Percentiles rank a stretch among this genome's conserved stretches.
Evolutionary conservation across 2,113 vertebrate genomes (phyloP).

Genomic region (Semicossyphus pulcher): DNA sequence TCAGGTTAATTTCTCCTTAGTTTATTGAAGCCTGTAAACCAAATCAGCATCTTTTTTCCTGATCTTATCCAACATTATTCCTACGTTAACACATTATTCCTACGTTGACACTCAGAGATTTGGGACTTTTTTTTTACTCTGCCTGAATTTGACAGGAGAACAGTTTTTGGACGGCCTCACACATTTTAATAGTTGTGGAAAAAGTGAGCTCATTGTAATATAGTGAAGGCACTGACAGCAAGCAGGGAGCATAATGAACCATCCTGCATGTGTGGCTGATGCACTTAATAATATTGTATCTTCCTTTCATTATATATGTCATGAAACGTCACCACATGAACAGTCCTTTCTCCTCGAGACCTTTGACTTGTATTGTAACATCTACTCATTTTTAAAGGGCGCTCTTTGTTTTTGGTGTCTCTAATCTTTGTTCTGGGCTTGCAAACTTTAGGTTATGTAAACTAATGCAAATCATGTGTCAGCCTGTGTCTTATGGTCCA

Average conservation of each 20-base stretch:
- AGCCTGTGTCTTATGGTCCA: conserved; percentile 4
- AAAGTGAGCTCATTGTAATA: conserved; percentile 74
- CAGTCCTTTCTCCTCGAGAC: not conserved
- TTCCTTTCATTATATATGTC: conserved; percentile 19
- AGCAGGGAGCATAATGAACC: conserved; percentile 45
- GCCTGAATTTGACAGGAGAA: conserved; percentile 47
- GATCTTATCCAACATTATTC: too few species aligned
- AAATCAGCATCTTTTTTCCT: not conserved
- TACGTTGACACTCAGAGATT: conserved; percentile 12
- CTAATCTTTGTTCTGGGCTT: not conserved
- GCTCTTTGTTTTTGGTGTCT: not conserved
- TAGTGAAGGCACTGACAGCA: conserved; percentile 56
- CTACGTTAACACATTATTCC: conserved; percentile 15
- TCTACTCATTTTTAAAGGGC: not conserved
- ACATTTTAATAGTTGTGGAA: conserved; percentile 73
- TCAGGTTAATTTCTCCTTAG: not conserved
- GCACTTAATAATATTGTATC: conserved; percentile 27
- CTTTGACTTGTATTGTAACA: not conserved
- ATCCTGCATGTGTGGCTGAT: conserved; percentile 49
- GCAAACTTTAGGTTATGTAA: not conserved
- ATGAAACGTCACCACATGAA: conserved; percentile 13
- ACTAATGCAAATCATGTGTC: not conserved
- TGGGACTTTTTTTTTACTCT: conserved; percentile 32
- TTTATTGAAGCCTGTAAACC: not conserved
- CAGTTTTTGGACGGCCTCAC: conserved; percentile 56